Base-by-base conservation (phyloP, 2,888 invertebrate species). In the Chymomyza amoena region DNA sequence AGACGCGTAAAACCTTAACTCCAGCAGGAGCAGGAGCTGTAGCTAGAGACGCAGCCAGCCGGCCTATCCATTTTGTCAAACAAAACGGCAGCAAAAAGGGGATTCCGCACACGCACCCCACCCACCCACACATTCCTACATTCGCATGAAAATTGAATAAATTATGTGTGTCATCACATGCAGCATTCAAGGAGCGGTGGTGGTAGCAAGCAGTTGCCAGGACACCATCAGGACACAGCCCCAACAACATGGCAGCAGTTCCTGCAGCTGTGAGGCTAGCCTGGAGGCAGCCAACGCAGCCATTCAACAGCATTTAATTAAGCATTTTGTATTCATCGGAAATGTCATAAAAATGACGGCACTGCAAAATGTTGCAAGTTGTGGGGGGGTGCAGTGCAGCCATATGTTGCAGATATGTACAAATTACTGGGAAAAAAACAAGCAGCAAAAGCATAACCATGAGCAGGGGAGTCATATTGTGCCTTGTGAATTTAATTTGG, bases 321-420 rank as follows among this genome's bases (percentile, higher is more conserved):
- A 89, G 80, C 89, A 89, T 90, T 88, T 89, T 90, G 82, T 89
- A 89, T 90, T 90, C 89, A 89, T 88, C 87, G 89, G 81, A 87
- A 89, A 88, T 80, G 79, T 78, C 88, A 84, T 90, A 84, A 87
- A 83, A 84, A 85, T 79, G 76, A 75, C 73, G 66, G 13, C 13
- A 4, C 39, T 45, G 16, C 64, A n/a, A 65, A 72, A 39, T 75
- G 75, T 72, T 15, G 61, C 45, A 61, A 62, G 72, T 56, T 72
- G 66, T 65, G 65, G 39, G n/a, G n/a, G n/a, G 39, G 39, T 32
- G 32, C 39, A 45, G 4, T 5, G 13, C 39, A 45, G 13, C 13
- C 39, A 45, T 45, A 45, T 45, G 39, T 45, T 45, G 39, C 39
- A 45, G 39, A 45, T 45, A 13, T 10, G 39, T 45, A 13, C 39